Conservation (phyloP, 2,113 vertebrate genomes). For the Aegypius monachus region DNA sequence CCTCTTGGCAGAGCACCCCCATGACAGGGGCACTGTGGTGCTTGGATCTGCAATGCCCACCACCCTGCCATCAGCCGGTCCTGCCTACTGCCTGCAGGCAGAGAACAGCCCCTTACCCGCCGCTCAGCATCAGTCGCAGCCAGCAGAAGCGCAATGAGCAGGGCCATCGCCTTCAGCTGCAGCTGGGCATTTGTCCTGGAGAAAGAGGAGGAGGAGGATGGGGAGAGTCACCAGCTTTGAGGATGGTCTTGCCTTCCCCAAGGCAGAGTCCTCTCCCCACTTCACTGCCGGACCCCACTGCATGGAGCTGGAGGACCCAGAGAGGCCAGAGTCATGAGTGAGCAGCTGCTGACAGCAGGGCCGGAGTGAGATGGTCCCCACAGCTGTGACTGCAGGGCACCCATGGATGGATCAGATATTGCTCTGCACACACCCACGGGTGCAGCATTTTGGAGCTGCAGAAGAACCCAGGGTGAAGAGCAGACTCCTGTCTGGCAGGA, state of each 20-base stretch:
- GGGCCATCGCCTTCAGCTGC: slow-evolving; percentile 96
- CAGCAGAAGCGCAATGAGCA: slow-evolving; percentile 90
- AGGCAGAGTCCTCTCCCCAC: neutral
- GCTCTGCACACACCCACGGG: neutral
- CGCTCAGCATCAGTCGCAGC: slow-evolving; percentile 77
- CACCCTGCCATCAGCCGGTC: neutral
- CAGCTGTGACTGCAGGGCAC: neutral
- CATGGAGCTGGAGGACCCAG: neutral
- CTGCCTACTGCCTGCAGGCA: neutral
- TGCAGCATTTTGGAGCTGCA: neutral
- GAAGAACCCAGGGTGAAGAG: neutral
- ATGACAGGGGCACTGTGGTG: neutral
- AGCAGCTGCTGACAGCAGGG: neutral
- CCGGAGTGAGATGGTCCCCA: neutral
- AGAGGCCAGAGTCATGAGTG: neutral
- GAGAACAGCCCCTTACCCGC: slow-evolving; percentile 68
- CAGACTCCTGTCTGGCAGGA: neutral
- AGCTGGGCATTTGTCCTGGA: slow-evolving; percentile 86
- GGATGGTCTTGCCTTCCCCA: neutral
- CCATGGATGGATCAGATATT: neutral
- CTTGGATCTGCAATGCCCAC: neutral
- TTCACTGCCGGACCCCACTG: neutral
- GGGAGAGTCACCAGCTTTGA: neutral
- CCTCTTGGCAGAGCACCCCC: neutral
- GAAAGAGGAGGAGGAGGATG: neutral